These are phyloP conservation scores for Chaetodon trifasciatus DNA, from an alignment of 2,797 vertebrate genomes.

Conservation along the genomic window DNA sequence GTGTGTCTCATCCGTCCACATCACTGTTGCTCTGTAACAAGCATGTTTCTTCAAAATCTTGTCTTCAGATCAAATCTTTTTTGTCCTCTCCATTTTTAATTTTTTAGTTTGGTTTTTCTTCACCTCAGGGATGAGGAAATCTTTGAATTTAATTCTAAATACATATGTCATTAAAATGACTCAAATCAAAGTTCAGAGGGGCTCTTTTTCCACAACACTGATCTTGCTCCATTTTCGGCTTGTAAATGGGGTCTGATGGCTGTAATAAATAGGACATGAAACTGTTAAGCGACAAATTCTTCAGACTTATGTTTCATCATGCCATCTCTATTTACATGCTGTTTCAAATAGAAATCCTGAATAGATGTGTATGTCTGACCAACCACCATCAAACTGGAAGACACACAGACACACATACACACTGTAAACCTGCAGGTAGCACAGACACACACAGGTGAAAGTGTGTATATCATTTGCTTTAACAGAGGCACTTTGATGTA, in stretches of 20 bases:
- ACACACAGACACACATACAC: not conserved
- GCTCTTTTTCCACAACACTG: not conserved
- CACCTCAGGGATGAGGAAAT: not conserved
- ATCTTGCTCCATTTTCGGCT: not conserved
- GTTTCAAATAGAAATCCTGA: constrained; percentile 7
- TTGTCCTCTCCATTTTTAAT: not conserved
- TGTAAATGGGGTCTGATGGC: not conserved
- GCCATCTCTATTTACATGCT: not conserved
- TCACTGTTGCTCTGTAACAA: constrained; percentile 55
- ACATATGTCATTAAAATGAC: not conserved
- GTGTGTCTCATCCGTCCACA: constrained; percentile 28
- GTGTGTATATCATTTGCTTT: constrained; percentile 19
- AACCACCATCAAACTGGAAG: not conserved
- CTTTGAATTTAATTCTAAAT: not conserved
- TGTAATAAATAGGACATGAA: constrained; percentile 10
- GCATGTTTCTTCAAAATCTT: fast-evolving
- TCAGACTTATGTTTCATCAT: not conserved
- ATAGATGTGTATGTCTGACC: not conserved
- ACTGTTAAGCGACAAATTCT: not conserved
- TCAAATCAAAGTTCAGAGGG: not conserved
- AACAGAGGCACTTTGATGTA: constrained; percentile 57
- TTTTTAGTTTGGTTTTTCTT: not conserved
- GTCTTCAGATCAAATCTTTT: not conserved
- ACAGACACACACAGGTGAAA: constrained; percentile 17
- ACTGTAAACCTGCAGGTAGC: not conserved